Evolutionary conservation across 2,888 invertebrate genomes (phyloP), one percentile per base, ranked within the genome.

Genomic region (Drosophila kanekoi): DNA sequence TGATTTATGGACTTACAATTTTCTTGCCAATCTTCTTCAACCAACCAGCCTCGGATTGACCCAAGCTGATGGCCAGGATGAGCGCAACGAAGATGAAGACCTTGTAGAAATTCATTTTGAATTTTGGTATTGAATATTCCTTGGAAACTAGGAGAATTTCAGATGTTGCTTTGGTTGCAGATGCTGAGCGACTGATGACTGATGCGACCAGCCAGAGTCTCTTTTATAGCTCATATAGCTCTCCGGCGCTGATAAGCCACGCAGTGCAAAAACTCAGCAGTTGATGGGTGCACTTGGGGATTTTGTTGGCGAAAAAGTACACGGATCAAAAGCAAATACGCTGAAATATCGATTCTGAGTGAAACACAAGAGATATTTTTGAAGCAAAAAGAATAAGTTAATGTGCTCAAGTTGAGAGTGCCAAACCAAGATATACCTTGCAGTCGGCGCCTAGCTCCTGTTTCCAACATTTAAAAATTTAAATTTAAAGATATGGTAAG

Each of bases 101-200:
- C 65, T 73, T 79, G 49, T 72, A 47, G 56, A 81, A 82, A 44
- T 88, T 88, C 86, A 85, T 83, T n/a, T 56, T 77, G 18, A 45
- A 2, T 23, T 35, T 11, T 37, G 4, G 28, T 45, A 13, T 32
- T 8, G 11, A 13, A 5, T 49, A 54, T 51, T 51, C 51, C 41
- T 51, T 47, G 14, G 40, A 60, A 43, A 5, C 0, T 13, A 1
- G 9, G 16, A 40, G 13, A 11, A n/a, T 1, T 57, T 9, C 8
- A 60, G 49, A 9, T 44, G 43, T 28, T 49, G n/a, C 11, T 56
- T 9, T n/a, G 9, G 51, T 13, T 61, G 49, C n/a, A 60, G 54
- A 2, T 11, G 40, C 28, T 66, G 57, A 43, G 38, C 13, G 61
- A 69, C 49, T 79, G 65, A 72, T 78, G 60, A n/a, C 13, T 47